Evolutionary conservation across 2,113 vertebrate species (phyloP).

Genomic region (Macrotus californicus): DNA sequence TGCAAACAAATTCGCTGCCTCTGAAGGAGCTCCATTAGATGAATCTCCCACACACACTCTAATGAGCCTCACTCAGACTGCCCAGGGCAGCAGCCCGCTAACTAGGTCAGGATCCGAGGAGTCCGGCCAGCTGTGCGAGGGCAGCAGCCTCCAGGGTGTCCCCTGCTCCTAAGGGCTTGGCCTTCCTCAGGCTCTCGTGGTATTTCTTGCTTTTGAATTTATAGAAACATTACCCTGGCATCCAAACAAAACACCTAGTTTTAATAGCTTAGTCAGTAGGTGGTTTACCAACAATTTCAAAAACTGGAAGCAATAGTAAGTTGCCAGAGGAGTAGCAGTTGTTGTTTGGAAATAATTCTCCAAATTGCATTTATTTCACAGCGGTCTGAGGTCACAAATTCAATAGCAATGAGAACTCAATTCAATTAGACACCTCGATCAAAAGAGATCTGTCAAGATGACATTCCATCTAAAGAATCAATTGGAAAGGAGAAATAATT

Average conservation of each 20-base stretch:
- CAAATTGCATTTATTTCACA: constrained; percentile 79
- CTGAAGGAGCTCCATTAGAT: not conserved
- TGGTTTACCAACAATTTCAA: constrained; percentile 53
- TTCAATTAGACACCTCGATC: constrained; percentile 82
- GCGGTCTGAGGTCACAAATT: constrained; percentile 73
- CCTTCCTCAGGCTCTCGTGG: not conserved
- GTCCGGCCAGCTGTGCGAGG: not conserved
- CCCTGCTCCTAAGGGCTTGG: not conserved
- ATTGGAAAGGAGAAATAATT: constrained; percentile 71
- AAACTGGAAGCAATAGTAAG: constrained; percentile 5
- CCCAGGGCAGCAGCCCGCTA: not conserved
- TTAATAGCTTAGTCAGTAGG: constrained; percentile 56
- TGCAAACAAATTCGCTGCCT: not conserved
- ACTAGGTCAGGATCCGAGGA: not conserved
- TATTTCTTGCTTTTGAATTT: constrained; percentile 32
- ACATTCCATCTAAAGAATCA: constrained; percentile 75
- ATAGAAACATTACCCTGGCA: constrained; percentile 34
- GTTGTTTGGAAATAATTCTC: constrained; percentile 77
- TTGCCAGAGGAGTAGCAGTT: constrained; percentile 66
- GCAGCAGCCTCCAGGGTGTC: not conserved
- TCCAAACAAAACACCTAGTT: constrained; percentile 52
- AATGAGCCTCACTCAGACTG: not conserved
- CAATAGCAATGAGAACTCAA: constrained; percentile 74
- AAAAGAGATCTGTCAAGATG: constrained; percentile 81
- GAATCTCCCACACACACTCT: not conserved